phyloP scores from a whole-genome alignment of 2,888 invertebrate species.

The Sphaerophoria rueppellii region DNA sequence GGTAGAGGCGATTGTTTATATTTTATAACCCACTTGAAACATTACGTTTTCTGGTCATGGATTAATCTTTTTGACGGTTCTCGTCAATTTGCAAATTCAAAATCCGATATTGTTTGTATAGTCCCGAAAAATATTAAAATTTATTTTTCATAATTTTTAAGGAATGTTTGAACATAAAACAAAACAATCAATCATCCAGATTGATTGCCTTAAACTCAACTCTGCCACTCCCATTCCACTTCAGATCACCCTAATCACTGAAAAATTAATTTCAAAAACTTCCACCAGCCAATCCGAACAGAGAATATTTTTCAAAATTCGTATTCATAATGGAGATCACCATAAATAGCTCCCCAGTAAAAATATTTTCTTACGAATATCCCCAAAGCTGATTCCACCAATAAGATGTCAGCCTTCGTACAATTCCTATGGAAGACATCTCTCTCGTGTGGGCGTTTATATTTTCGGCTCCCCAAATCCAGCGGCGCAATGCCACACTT shows the following conservation, averaged over 20 bases:
- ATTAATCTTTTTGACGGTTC: too few species aligned
- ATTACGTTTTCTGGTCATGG: background rate
- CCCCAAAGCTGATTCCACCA: background rate
- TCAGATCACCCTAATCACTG: background rate
- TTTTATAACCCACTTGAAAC: constrained; percentile 31
- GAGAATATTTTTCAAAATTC: constrained; percentile 10
- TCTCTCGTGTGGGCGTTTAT: constrained; percentile 23
- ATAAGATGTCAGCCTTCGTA: background rate
- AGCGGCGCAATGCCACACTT: constrained; percentile 26
- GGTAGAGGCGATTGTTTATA: constrained; percentile 47
- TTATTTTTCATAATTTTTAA: too few species aligned
- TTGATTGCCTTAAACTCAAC: too few species aligned
- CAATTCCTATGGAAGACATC: constrained; percentile 23
- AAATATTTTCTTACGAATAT: background rate
- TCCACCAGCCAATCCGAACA: constrained; percentile 32
- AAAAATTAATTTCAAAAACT: background rate
- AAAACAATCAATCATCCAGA: too few species aligned
- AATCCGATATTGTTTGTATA: too few species aligned
- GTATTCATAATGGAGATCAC: constrained; percentile 52
- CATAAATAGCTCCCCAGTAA: constrained; percentile 55
- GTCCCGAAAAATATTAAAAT: too few species aligned
- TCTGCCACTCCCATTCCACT: background rate
- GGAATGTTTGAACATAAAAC: too few species aligned
- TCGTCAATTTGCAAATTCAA: too few species aligned
- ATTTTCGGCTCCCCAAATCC: constrained; percentile 12